phyloP scores from a whole-genome alignment of 92 coral and sea anemone genomes.

The Heteractis magnifica region DNA sequence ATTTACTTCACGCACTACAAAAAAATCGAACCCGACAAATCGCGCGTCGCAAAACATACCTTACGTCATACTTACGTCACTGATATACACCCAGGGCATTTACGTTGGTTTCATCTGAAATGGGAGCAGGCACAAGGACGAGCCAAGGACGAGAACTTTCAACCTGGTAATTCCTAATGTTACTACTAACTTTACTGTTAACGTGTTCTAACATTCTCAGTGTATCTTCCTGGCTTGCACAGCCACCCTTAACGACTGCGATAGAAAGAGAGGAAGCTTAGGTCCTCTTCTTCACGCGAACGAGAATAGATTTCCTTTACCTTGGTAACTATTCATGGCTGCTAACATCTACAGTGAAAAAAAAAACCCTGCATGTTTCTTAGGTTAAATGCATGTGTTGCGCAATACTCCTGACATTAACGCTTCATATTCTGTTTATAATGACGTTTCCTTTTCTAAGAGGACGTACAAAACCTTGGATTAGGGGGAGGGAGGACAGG shows the following conservation, averaged over 20 bases:
- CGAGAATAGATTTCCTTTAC: neutral
- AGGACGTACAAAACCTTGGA: too few species aligned
- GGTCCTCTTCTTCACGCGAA: too few species aligned
- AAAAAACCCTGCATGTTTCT: neutral
- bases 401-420: neutral
- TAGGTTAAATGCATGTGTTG: neutral
- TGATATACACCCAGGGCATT: slow-evolving; percentile 35
- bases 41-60: slow-evolving; percentile 5
- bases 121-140: slow-evolving; percentile 49
- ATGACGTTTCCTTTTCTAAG: neutral
- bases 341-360: neutral
- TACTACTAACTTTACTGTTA: slow-evolving; percentile 19
- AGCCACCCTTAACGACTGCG: too few species aligned
- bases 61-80: slow-evolving; percentile 22
- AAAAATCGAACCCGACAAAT: neutral
- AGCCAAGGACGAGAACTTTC: slow-evolving; percentile 26
- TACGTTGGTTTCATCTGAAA: slow-evolving; percentile 38
- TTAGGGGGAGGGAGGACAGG: too few species aligned
- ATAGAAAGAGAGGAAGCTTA: too few species aligned
- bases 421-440: neutral
- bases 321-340: neutral
- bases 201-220: neutral
- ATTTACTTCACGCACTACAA: neutral
- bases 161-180: slow-evolving; percentile 25
- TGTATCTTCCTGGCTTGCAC: neutral